Base-by-base conservation (phyloP, 2,113 vertebrate genomes). In the Lagenorhynchus albirostris region DNA sequence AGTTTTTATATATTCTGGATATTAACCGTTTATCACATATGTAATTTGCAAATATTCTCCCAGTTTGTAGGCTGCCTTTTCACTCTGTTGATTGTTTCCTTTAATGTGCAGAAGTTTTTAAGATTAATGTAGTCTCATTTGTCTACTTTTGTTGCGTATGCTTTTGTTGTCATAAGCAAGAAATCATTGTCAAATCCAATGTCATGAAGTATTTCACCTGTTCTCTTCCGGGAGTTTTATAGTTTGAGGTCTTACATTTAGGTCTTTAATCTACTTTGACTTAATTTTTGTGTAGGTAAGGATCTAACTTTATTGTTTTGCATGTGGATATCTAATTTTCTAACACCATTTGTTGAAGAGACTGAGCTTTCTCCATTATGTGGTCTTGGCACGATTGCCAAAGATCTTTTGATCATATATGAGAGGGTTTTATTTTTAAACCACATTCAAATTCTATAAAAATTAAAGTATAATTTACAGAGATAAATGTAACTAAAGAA, bases 171-270 rank as follows among this genome's bases (percentile, higher is more conserved):
- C 25, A 67, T 67, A 71, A 36, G 25, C 38, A 86, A 79, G 25
- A 84, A 96, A 91, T 71, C 21, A 93, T 26, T 53, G 12, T 85
- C 38, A 94, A 65, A 79, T 38, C 23, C 31, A 67, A 41, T 33
- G 5, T 53, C 33, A 83, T 87, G 29, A 77, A 83, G 8, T 23
- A 29, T 62, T 92, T 47, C 1, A 55, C 21, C 44, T 50, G 7
- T 86, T 97, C 89, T 76, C 84, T 86, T 87, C 38, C 41, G 11
- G 25, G 18, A 74, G 74, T 90, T 92, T 86, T 58, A 94, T 21
- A 68, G 41, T 80, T 91, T 60, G 7, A 68, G 15, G 3, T 29
- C 26, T 88, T 58, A 50, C 5, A 15, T 74, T 85, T 96, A 81
- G 23, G 55, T 33, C 62, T 89, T 74, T 36, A 58, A 33, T 47